phyloP scores from a whole-genome alignment of 2,888 invertebrate genomes.

The Synanthedon vespiformis region DNA sequence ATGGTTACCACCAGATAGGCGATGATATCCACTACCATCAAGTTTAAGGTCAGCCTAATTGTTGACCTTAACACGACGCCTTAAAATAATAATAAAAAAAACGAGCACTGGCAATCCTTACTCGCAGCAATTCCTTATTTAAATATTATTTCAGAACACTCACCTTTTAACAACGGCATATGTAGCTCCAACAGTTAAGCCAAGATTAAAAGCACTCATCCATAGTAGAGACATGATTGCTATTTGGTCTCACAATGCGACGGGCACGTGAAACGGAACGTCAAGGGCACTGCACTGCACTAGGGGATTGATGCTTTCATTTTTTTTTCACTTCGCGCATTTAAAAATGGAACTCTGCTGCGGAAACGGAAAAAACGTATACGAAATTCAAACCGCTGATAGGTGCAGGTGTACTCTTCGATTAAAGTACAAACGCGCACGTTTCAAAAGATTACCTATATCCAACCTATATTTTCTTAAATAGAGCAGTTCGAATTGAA shows the following conservation, averaged over 20 bases:
- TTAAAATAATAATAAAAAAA: too few species aligned
- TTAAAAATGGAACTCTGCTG: background rate
- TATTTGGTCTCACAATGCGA: conserved; percentile 5
- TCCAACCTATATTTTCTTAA: background rate
- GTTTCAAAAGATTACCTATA: too few species aligned
- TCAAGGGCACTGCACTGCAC: conserved; percentile 12
- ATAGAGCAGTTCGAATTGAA: background rate
- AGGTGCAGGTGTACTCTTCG: background rate
- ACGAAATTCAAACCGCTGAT: conserved; percentile 1
- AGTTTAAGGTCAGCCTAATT: too few species aligned
- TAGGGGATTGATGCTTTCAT: conserved; percentile 13
- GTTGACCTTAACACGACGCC: too few species aligned
- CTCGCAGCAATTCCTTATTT: too few species aligned
- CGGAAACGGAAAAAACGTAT: conserved; percentile 3
- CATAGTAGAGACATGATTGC: conserved; percentile 71
- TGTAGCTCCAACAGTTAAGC: conserved; percentile 74
- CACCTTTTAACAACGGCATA: conserved; percentile 73
- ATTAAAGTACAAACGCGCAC: background rate
- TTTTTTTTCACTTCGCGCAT: conserved; percentile 6
- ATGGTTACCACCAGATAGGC: too few species aligned
- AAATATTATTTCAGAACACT: conserved; percentile 12
- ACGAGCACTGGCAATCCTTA: too few species aligned
- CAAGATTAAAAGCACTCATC: conserved; percentile 74
- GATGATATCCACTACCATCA: too few species aligned
- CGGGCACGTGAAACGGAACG: conserved; percentile 2